Evolutionary conservation across 2,888 invertebrate species (phyloP).

Genomic region (Pilophorus perplexus): DNA sequence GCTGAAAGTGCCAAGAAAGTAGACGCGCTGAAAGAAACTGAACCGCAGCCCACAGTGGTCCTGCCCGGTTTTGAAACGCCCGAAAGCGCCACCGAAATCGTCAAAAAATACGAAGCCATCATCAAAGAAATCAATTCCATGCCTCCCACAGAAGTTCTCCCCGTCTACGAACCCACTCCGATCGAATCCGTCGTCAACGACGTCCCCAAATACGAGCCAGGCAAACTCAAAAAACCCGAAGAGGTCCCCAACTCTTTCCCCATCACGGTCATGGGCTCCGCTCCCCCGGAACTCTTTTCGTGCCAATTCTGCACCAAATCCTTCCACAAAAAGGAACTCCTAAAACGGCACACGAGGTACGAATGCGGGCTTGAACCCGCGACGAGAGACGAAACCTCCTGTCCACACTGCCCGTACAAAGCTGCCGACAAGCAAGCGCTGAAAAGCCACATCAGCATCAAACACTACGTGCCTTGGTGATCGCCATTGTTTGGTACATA

Average conservation of each 20-base stretch:
- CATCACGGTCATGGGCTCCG: too few species aligned
- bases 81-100: too few species aligned
- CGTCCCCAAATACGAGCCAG: slow-evolving; percentile 2
- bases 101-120: too few species aligned
- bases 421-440: slow-evolving; percentile 54
- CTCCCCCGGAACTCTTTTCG: too few species aligned
- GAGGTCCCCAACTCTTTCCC: too few species aligned
- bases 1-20: too few species aligned
- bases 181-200: too few species aligned
- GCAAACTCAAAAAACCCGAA: not conserved
- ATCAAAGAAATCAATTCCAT: too few species aligned
- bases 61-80: too few species aligned
- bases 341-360: slow-evolving; percentile 49
- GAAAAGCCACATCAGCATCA: slow-evolving; percentile 46
- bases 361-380: slow-evolving; percentile 55
- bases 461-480: slow-evolving; percentile 45
- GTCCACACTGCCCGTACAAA: slow-evolving; percentile 53
- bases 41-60: too few species aligned
- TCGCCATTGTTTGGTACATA: not conserved
- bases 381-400: slow-evolving; percentile 51
- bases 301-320: slow-evolving; percentile 9
- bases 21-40: too few species aligned
- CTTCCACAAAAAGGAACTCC: slow-evolving; percentile 44
- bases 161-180: not conserved
- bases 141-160: not conserved